phyloP scores from a whole-genome alignment of 2,888 invertebrate genomes.

The Chalcis sispes region DNA sequence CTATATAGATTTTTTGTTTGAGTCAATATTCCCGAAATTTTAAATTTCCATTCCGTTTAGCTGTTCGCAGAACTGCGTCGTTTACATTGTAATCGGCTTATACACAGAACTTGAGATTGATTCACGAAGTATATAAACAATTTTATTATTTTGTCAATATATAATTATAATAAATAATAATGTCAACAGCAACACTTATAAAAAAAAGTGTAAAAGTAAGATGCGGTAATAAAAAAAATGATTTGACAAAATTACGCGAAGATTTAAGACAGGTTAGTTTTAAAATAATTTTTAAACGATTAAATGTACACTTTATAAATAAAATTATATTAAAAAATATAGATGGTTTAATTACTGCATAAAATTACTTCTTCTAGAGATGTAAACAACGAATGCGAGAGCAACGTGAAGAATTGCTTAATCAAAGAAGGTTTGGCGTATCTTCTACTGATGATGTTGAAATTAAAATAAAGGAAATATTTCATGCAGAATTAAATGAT shows the following conservation, averaged over 20 bases:
- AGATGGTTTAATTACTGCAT: background rate
- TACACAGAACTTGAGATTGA: too few relatives aligned
- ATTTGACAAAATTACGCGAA: conserved; percentile 51
- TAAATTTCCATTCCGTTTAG: background rate
- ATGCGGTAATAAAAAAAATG: conserved; percentile 37
- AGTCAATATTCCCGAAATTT: background rate
- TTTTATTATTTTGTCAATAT: too few relatives aligned
- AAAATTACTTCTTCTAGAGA: conserved; percentile 28
- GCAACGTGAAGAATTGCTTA: conserved; percentile 46
- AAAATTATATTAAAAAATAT: background rate
- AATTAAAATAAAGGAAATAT: conserved; percentile 50
- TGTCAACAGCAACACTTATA: conserved; percentile 40
- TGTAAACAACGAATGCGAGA: conserved; percentile 52
- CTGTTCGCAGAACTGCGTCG: background rate
- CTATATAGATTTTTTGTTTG: too few relatives aligned
- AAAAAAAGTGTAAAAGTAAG: conserved; percentile 49
- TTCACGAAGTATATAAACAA: background rate
- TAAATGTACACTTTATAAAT: background rate
- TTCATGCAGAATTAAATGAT: conserved; percentile 47
- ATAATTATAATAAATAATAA: conserved; percentile 10
- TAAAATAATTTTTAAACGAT: background rate
- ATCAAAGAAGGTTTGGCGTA: conserved; percentile 52
- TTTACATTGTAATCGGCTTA: too few relatives aligned
- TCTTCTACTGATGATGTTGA: conserved; percentile 37
- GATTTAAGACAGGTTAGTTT: conserved; percentile 56